These are phyloP conservation scores for Stichodactyla mertensii DNA, from an alignment of 64 coral and sea anemone genomes.

Conservation along the genomic window DNA sequence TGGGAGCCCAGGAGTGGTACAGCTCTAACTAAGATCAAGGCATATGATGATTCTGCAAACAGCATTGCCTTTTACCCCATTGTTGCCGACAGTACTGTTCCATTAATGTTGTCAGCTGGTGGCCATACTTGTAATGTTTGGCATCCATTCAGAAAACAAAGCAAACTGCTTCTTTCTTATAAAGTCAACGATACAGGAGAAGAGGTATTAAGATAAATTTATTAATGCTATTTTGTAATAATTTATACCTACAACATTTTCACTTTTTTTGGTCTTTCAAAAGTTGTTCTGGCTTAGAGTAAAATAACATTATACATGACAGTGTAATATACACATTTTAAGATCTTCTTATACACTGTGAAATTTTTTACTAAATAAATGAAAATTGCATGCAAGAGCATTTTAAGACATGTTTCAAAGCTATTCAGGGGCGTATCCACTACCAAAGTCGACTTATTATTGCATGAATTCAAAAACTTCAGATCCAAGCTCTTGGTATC, in stretches of 20 bases:
- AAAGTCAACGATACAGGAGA: conserved; percentile 59
- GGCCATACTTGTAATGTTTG: conserved; percentile 61
- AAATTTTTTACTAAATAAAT: too few species aligned
- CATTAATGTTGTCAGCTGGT: conserved; percentile 68
- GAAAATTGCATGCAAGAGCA: too few species aligned
- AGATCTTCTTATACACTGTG: too few species aligned
- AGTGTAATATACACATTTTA: too few species aligned
- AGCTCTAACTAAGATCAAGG: conserved; percentile 56
- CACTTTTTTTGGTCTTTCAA: too few species aligned
- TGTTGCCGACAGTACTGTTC: conserved; percentile 55
- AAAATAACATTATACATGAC: too few species aligned
- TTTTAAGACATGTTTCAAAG: too few species aligned
- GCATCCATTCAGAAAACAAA: conserved; percentile 76
- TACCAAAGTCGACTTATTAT: neutral
- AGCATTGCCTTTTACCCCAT: conserved; percentile 67
- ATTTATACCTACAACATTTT: too few species aligned
- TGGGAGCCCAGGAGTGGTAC: conserved; percentile 90
- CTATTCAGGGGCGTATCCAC: too few species aligned
- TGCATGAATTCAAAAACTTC: neutral
- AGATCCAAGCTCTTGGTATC: conserved; percentile 68
- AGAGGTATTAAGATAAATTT: conserved; percentile 40
- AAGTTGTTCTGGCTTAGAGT: too few species aligned
- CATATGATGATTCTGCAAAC: conserved; percentile 73
- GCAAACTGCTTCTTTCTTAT: conserved; percentile 70
- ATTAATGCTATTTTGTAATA: neutral